Base-by-base conservation (phyloP, 2,797 vertebrate genomes). In the Danio albolineatus region DNA sequence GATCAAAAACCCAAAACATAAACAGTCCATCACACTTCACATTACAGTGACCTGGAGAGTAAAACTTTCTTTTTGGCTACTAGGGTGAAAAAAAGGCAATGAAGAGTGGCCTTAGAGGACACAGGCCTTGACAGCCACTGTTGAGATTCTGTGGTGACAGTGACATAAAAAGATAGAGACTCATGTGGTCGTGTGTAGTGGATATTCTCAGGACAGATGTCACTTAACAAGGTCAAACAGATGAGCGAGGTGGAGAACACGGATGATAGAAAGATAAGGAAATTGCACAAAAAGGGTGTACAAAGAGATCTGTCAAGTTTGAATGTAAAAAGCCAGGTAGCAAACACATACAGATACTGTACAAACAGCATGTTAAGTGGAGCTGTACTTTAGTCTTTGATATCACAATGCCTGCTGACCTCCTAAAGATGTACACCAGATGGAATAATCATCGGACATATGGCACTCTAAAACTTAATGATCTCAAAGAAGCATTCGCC, bases 381-480 rank as follows among this genome's bases (percentile, higher is more conserved):
- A 93, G 92, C 92, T 92, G 91, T 85, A 90, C 93, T 21, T 39
- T 48, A 4, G 89, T 92, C 91, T 92, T 76, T 54, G 49, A 76
- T 16, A 36, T 56, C 12, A 7, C 53, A 17, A 59, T 69, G 39
- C 92, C 91, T 92, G 92, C 92, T 94, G 94, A 93, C 88, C 92
- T 92, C 90, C 91, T 93, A 92, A 91, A 93, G 90, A 91, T 90
- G 92, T 90, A 89, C 91, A 91, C 92, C 94, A 95, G 94, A 94
- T 94, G 93, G 93, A 93, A 91, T 90, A 90, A 91, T 91, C 91
- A 89, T 85, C 85, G 91, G 92, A 92, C 94, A 94, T 92, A 93
- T 91, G 91, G 94, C 90, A 92, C 92, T 86, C 90, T 91, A 91
- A 94, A 94, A 94, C 94, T 92, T 56, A 54, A 92, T 90, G 93